A percentile compares a stretch with the other conserved stretches of the same genome.
phyloP scores from a whole-genome alignment of 1,140 invertebrate species.

The Gyrodactylus bullatarudis region DNA sequence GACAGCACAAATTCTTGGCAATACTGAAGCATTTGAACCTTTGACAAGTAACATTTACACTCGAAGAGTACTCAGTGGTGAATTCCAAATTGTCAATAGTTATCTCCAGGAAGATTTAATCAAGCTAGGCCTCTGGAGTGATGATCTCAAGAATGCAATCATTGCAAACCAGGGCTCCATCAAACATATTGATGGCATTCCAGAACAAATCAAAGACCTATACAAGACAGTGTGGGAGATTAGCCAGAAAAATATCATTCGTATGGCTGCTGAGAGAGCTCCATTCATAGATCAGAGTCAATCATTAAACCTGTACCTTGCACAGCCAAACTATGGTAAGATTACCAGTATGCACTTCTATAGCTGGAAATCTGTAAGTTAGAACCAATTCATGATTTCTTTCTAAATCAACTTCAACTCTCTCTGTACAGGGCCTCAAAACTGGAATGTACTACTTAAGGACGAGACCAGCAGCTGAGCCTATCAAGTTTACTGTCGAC shows the following conservation, averaged over 20 bases:
- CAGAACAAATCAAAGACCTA: conserved; percentile 47
- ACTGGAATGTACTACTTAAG: conserved; percentile 96
- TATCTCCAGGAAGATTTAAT: conserved; percentile 71
- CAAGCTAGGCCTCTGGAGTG: conserved; percentile 55
- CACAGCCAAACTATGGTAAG: conserved; percentile 59
- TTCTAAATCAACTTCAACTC: conserved; percentile 2
- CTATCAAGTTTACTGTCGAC: conserved; percentile 88
- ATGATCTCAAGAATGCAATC: conserved; percentile 75
- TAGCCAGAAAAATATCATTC: conserved; percentile 54
- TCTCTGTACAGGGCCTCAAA: conserved; percentile 39
- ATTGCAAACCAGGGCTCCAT: conserved; percentile 26
- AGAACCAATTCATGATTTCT: conserved; percentile 8
- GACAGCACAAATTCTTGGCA: conserved; percentile 90
- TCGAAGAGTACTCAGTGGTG: conserved; percentile 57
- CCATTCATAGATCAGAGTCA: conserved; percentile 96
- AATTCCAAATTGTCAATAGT: conserved; percentile 69
- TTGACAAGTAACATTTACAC: conserved; percentile 91
- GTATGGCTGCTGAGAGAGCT: conserved; percentile 87
- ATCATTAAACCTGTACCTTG: conserved; percentile 78
- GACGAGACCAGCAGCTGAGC: conserved; percentile 70
- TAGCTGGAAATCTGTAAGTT: conserved; percentile 50
- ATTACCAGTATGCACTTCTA: conserved; percentile 92
- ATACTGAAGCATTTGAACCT: conserved; percentile 89
- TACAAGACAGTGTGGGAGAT: conserved; percentile 99
- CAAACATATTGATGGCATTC: conserved; percentile 49